These are phyloP conservation scores for Fundulus diaphanus DNA, from an alignment of 2,797 vertebrate genomes.

Conservation along the genomic window DNA sequence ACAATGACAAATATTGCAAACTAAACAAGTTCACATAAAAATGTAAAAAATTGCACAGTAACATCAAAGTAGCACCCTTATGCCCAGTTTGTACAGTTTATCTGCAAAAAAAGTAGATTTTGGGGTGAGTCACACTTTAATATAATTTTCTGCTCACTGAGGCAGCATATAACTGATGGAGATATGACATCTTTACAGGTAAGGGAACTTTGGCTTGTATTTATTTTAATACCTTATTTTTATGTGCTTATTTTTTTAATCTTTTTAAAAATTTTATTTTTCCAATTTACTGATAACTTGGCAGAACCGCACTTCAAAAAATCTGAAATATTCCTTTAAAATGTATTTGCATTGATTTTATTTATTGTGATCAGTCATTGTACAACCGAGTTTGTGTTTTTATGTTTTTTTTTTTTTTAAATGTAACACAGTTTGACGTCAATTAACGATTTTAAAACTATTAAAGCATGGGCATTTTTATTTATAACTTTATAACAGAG, in stretches of 20 bases:
- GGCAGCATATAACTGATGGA: not conserved
- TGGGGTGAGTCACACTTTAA: too few relatives aligned
- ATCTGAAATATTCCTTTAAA: slow-evolving; percentile 11
- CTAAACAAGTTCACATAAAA: too few relatives aligned
- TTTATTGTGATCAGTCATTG: slow-evolving; percentile 57
- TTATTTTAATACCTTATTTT: not conserved
- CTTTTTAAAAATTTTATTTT: not conserved
- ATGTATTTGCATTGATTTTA: slow-evolving; percentile 37
- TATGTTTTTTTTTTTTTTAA: slow-evolving; percentile 45
- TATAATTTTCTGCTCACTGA: not conserved
- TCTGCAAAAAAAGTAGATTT: too few relatives aligned
- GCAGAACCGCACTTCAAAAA: not conserved
- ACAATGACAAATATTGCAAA: too few relatives aligned
- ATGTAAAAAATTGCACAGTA: too few relatives aligned
- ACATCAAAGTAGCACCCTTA: too few relatives aligned
- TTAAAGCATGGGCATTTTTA: slow-evolving; percentile 22
- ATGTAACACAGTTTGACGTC: slow-evolving; percentile 62
- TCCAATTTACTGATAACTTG: slow-evolving; percentile 6
- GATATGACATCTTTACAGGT: not conserved
- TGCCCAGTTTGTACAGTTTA: too few relatives aligned
- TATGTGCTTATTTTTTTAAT: not conserved
- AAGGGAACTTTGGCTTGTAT: not conserved
- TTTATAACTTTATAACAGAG: not conserved
- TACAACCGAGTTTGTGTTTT: slow-evolving; percentile 52
- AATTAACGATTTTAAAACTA: slow-evolving; percentile 18